Evolutionary conservation across 2,888 invertebrate genomes (phyloP), one percentile per base, ranked within the genome.

Genomic region (Mesorhabditis spiculigera): DNA sequence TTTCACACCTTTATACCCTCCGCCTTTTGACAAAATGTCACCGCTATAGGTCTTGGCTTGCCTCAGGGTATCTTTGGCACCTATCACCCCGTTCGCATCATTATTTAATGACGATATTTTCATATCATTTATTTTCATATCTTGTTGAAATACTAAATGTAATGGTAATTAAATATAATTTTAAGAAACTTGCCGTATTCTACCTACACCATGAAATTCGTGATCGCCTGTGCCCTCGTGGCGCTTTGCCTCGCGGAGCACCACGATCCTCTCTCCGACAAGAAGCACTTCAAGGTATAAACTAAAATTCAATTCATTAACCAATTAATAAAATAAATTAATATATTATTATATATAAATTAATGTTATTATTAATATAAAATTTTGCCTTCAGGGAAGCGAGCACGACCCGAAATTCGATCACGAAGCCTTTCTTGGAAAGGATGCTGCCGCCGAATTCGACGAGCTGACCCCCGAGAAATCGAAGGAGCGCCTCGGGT

Each of bases 381-480:
- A 1, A 63, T 28, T n/a, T n/a, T 6, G 63, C n/a, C 41, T 28
- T 28, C 28, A 28, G 28, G 28, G 28, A 28, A 28, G 28, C 28
- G 28, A 87, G 66, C 88, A 88, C 82, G 87, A 96, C 87, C 89
- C 91, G 67, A 93, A 94, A 78, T 97, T 93, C 86, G 97, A 97
- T 86, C 97, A 97, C 86, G 96, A 97, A 86, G 95, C 95, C 0
- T 97, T 98, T 87, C 89, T 98, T 10, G 97, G 97, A 0, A 93
- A 94, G 86, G 93, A 94, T 77, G 88, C 89, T 10, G 93, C 96
- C 0, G 93, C 93, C 86, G 91, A 93, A 4, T 98, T 96, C 86
- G 95, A 96, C 86, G 92, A 95, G 81, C 89, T 98, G 64, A 90
- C 92, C 0, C n/a, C 96, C 4, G 95, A 97, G 87, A 96, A 98